Base-by-base conservation (phyloP, 2,797 vertebrate species). In the Knipowitschia caucasica region DNA sequence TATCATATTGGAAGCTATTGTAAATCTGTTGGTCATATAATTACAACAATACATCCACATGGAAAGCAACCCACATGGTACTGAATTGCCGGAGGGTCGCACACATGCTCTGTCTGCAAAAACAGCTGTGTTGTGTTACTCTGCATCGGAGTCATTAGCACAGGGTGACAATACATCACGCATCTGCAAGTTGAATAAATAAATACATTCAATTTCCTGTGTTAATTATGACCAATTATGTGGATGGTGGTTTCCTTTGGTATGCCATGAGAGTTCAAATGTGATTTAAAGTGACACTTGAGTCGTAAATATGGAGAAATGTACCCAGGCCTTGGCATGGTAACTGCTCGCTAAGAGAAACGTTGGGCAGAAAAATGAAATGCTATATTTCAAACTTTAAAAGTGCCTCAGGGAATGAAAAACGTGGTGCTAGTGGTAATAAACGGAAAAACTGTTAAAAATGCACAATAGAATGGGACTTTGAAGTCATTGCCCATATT, bases 51-150 rank as follows among this genome's bases (percentile, higher is more conserved):
- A 31, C 15, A 18, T n/a, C n/a, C n/a, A 61, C 8, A n/a, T 40
- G 49, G 67, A 56, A 11, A 51, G 50, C n/a, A 57, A 33, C 33
- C 21, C 4, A 4, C 35, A 17, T 73, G 2, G 1, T n/a, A 17
- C 39, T 58, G 20, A 17, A 67, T 27, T 46, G 49, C 72, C 69
- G 18, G 33, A 66, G 46, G 67, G 53, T 38, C 23, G 24, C 18
- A 43, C 71, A 68, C 60, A 53, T 49, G 56, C 33, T 56, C 50
- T 50, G 34, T 50, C 50, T 78, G 44, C 23, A 53, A 9, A 57
- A 78, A 70, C 69, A 80, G 57, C 72, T 80, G 72, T 21, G 44
- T 50, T 26, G 21, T 39, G 14, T 80, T 74, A 64, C 53, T 53
- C 47, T 56, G 26, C 58, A 20, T 63, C 36, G 55, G 54, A 56